Evolutionary conservation across 2,113 vertebrate genomes (phyloP), one percentile per base, ranked within the genome.

Genomic region (Marmota flaviventris): DNA sequence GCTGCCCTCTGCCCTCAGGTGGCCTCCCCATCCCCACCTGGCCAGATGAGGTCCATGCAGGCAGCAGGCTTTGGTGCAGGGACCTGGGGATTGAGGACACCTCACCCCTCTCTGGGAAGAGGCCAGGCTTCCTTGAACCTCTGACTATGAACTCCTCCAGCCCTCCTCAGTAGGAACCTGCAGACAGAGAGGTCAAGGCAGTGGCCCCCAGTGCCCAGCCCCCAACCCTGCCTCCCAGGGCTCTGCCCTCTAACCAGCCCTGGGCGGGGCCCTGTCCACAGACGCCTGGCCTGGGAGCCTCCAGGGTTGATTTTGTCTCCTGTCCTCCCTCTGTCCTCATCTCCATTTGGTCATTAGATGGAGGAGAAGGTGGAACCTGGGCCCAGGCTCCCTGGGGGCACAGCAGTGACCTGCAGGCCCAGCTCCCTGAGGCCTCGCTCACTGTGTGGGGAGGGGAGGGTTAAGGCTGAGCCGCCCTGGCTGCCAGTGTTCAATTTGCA

Each of bases 401-500:
- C 45, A 81, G 65, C 61, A 0, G 6, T 45, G 24, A 8, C 22
- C 39, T 76, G 17, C 5, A 53, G 82, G 37, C 24, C 53, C 25
- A 0, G 1, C 13, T 2, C 11, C 12, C 48, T 0, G 29, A 79
- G 48, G 16, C 24, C 75, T 48, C 7, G 75, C 42, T 48, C 12
- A 69, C 42, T 37, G n/a, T 1, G 27, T 3, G 39, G 78, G 29
- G 18, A 53, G 18, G 67, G 34, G 5, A 91, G 77, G 72, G 93
- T 88, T 91, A 96, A 96, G 51, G 9, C 42, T 12, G 14, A 58
- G 72, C 56, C 51, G n/a, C 32, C 8, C 14, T 76, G 81, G 27
- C 10, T 73, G 37, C 45, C 72, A 37, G 8, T 85, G 53, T 93
- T 82, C 89, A 93, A 93, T 37, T 32, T 76, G 83, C 77, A 85